Conservation (phyloP, 2,113 vertebrate species). For the Corythaixoides concolor region DNA sequence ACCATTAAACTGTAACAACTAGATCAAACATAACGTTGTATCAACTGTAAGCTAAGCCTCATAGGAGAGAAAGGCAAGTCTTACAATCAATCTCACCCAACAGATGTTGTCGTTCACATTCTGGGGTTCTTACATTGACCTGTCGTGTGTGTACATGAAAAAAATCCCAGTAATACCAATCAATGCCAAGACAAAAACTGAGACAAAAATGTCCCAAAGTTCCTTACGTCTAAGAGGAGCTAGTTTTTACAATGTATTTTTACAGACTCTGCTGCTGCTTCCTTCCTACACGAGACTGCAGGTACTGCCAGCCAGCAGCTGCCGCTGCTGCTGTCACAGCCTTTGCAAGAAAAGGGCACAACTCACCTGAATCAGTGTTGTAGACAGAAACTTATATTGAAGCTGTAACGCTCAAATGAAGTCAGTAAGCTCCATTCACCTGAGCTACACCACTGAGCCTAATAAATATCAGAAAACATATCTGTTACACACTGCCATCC, state of each 20-base stretch:
- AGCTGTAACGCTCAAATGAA: neutral
- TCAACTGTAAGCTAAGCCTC: neutral
- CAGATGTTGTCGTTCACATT: neutral
- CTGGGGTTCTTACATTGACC: neutral
- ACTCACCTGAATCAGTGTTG: neutral
- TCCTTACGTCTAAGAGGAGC: neutral
- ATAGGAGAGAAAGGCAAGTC: neutral
- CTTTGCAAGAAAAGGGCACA: neutral
- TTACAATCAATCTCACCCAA: neutral
- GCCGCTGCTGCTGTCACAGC: neutral
- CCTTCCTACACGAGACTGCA: neutral
- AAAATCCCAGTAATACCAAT: neutral
- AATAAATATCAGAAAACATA: neutral
- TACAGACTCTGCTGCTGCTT: neutral
- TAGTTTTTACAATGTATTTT: neutral
- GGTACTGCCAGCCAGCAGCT: neutral
- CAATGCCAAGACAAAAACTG: neutral
- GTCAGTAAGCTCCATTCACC: neutral
- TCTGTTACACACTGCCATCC: neutral
- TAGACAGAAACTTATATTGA: neutral
- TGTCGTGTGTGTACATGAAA: neutral
- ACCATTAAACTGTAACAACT: conserved; percentile 50
- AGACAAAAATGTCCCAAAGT: neutral
- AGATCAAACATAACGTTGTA: conserved; percentile 14
- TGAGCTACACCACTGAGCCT: neutral